Conservation (phyloP, 2,113 vertebrate genomes). For the Cheilinus undulatus region DNA sequence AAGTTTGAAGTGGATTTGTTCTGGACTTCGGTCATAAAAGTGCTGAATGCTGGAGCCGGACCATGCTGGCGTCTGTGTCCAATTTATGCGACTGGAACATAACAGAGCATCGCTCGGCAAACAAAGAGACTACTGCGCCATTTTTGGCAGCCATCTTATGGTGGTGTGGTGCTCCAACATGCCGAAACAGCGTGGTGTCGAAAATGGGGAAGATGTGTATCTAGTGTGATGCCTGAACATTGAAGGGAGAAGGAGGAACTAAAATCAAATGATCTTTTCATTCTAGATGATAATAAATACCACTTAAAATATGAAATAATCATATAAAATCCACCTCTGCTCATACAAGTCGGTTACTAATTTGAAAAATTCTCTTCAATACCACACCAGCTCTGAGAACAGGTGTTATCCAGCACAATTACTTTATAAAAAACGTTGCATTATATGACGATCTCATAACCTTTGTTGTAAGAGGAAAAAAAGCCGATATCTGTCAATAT, state of each 20-base stretch:
- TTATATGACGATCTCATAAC: too few relatives aligned
- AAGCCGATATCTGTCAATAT: too few relatives aligned
- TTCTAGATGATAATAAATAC: too few relatives aligned
- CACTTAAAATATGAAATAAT: too few relatives aligned
- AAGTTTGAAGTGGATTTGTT: slow-evolving; percentile 76
- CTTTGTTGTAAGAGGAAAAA: too few relatives aligned
- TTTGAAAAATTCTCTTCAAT: too few relatives aligned
- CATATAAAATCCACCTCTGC: too few relatives aligned
- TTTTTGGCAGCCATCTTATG: slow-evolving; percentile 77
- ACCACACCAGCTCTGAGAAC: too few relatives aligned
- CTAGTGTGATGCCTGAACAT: slow-evolving; percentile 21
- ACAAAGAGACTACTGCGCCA: slow-evolving; percentile 68
- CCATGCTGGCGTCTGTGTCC: slow-evolving; percentile 64
- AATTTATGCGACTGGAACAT: slow-evolving; percentile 72
- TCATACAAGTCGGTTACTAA: too few relatives aligned
- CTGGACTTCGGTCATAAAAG: slow-evolving; percentile 70
- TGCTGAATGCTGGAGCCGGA: slow-evolving; percentile 57
- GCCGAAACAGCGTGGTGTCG: slow-evolving; percentile 21
- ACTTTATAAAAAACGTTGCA: too few relatives aligned
- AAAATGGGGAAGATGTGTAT: slow-evolving; percentile 12
- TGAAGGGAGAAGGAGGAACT: background rate
- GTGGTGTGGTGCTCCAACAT: slow-evolving; percentile 29
- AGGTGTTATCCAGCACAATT: too few relatives aligned
- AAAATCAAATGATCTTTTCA: slow-evolving; percentile 20
- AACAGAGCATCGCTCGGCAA: slow-evolving; percentile 60